phyloP scores from a whole-genome alignment of 64 coral and sea anemone genomes.

The Montipora efflorescens region DNA sequence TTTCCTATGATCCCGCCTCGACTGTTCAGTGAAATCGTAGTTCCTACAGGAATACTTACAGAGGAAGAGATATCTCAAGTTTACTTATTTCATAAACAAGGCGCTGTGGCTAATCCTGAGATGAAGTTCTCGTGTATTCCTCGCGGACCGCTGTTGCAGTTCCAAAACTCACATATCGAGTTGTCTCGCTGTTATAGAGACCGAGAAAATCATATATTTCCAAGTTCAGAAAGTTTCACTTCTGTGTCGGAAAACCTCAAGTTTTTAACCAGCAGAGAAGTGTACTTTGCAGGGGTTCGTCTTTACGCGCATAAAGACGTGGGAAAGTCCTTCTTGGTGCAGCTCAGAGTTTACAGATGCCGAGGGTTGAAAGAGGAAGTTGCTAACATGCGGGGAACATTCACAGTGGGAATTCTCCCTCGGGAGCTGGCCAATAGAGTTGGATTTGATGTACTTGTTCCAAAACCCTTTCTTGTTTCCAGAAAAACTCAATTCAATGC shows the following conservation, averaged over 20 bases:
- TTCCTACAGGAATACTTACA: conserved; percentile 26
- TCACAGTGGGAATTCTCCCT: not conserved
- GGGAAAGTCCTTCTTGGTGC: not conserved
- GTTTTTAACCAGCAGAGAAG: conserved; percentile 13
- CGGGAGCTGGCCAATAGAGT: not conserved
- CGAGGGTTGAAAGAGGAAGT: conserved; percentile 33
- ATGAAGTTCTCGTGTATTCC: conserved; percentile 20
- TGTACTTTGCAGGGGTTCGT: conserved; percentile 44
- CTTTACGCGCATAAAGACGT: conserved; percentile 42
- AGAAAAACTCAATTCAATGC: conserved; percentile 12
- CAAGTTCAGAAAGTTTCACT: conserved; percentile 13
- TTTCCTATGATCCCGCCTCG: conserved; percentile 44
- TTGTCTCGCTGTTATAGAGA: conserved; percentile 27
- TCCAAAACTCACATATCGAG: not conserved
- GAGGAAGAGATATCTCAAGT: conserved; percentile 35
- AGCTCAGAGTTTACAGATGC: conserved; percentile 2
- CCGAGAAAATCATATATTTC: conserved; percentile 39
- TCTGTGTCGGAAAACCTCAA: conserved; percentile 12
- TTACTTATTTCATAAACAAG: conserved; percentile 36
- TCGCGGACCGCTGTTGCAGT: conserved; percentile 11
- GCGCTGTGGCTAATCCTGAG: not conserved
- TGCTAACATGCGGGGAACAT: not conserved
- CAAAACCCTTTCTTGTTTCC: not conserved
- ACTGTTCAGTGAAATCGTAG: conserved; percentile 7
- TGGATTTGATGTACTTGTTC: conserved; percentile 25